These are phyloP conservation scores for Trachymyrmex septentrionalis DNA, from an alignment of 1,140 invertebrate genomes.

Conservation along the genomic window DNA sequence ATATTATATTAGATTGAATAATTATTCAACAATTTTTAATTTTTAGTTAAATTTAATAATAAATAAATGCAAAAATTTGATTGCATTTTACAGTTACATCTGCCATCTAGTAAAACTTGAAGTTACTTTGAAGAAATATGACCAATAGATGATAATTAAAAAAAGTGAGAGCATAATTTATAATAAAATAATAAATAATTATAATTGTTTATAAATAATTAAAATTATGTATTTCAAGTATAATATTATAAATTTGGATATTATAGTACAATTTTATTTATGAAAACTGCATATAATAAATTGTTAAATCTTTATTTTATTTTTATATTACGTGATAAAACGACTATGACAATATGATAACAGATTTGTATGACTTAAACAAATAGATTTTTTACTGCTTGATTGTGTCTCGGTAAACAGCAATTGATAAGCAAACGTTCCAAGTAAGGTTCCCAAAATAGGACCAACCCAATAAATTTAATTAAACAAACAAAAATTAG, in stretches of 20 bases:
- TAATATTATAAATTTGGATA: background rate
- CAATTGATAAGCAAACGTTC: slow-evolving; percentile 76
- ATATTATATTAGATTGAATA: background rate
- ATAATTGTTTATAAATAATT: background rate
- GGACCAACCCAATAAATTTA: slow-evolving; percentile 82
- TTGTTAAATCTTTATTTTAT: background rate
- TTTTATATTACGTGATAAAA: background rate
- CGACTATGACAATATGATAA: background rate
- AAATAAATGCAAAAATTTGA: slow-evolving; percentile 11
- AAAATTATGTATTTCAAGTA: background rate
- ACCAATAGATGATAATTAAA: slow-evolving; percentile 47
- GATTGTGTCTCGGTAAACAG: slow-evolving; percentile 67
- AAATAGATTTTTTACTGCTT: background rate
- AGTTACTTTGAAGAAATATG: slow-evolving; percentile 39
- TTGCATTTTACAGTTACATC: slow-evolving; percentile 1
- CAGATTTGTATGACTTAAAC: slow-evolving; percentile 2
- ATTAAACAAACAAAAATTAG: slow-evolving; percentile 17
- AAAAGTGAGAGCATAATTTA: background rate
- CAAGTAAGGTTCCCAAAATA: slow-evolving; percentile 75
- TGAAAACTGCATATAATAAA: background rate
- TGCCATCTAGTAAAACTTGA: slow-evolving; percentile 35
- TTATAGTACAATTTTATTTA: background rate
- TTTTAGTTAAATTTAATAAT: background rate
- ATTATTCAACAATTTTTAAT: background rate
- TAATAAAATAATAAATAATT: background rate